Conservation (phyloP, 2,888 invertebrate genomes). For the Pollenia griseotomentosa region DNA sequence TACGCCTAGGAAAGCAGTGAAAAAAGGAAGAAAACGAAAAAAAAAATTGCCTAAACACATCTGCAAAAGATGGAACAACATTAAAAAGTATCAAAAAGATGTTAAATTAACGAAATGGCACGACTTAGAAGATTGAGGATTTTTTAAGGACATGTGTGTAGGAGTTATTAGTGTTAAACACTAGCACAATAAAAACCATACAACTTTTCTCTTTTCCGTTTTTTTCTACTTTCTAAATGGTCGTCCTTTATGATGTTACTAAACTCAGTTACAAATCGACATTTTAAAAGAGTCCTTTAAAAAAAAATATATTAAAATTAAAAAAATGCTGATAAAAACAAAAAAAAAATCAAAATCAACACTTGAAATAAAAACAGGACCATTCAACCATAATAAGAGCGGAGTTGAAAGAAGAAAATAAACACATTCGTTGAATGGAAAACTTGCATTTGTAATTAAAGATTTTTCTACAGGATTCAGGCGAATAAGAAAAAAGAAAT, state of each 20-base stretch:
- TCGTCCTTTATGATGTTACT: not conserved
- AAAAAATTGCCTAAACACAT: not conserved
- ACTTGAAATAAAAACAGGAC: slow-evolving; percentile 58
- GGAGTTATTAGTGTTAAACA: slow-evolving; percentile 2
- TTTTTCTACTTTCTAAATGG: not conserved
- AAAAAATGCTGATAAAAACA: slow-evolving; percentile 23
- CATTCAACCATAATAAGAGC: slow-evolving; percentile 53
- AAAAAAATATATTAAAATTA: not conserved
- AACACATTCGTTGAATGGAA: slow-evolving; percentile 3
- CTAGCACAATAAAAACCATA: not conserved
- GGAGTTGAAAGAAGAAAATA: not conserved
- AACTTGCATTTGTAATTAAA: not conserved
- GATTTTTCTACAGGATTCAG: not conserved
- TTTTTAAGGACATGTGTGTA: not conserved
- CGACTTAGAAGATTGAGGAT: not conserved
- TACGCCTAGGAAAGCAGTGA: no score
- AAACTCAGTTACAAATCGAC: not conserved
- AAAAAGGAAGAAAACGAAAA: not conserved
- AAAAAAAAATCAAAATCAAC: slow-evolving; percentile 62
- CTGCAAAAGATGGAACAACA: slow-evolving; percentile 17
- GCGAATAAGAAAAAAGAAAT: no score
- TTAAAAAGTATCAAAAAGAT: slow-evolving; percentile 4
- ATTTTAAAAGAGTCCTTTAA: not conserved
- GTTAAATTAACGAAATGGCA: not conserved
- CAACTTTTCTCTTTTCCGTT: not conserved